Evolutionary conservation across 2,113 vertebrate genomes (phyloP).

Genomic region (Oncorhynchus masou): DNA sequence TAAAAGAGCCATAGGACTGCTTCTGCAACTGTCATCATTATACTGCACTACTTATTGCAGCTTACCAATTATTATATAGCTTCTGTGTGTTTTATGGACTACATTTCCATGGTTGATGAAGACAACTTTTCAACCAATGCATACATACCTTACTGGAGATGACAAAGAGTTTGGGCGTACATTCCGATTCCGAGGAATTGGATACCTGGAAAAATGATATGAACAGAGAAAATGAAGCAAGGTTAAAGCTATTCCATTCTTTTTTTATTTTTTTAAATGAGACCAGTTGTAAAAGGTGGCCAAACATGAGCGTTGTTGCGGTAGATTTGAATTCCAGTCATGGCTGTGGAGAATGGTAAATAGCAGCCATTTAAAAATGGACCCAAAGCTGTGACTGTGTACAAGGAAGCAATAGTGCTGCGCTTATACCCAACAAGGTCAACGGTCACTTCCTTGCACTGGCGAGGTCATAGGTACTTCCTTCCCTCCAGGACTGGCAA

Average conservation of each 20-base stretch:
- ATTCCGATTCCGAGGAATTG: slow-evolving; percentile 84
- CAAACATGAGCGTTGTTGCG: slow-evolving; percentile 1
- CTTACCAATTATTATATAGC: too few species aligned
- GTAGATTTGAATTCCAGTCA: slow-evolving; percentile 9
- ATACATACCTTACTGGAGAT: slow-evolving; percentile 86
- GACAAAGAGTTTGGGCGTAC: slow-evolving; percentile 83
- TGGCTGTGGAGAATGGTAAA: slow-evolving; percentile 9
- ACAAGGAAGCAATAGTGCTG: slow-evolving; percentile 20
- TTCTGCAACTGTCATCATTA: neutral
- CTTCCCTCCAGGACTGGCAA: slow-evolving; percentile 52
- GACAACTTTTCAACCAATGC: too few species aligned
- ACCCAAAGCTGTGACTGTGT: slow-evolving; percentile 23
- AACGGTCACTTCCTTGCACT: slow-evolving; percentile 62
- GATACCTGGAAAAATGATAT: slow-evolving; percentile 75
- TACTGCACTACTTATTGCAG: too few species aligned
- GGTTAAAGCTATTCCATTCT: neutral
- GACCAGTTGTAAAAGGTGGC: slow-evolving; percentile 3
- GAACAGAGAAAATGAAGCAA: slow-evolving; percentile 9
- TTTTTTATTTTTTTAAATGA: neutral
- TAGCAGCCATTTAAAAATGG: slow-evolving; percentile 15
- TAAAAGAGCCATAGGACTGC: slow-evolving; percentile 23
- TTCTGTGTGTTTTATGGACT: neutral
- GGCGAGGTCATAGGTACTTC: slow-evolving; percentile 56
- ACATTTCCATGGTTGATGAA: too few species aligned
- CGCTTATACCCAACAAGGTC: slow-evolving; percentile 50